Base-by-base conservation (phyloP, 1,140 invertebrate species). In the Colletes latitarsis region DNA sequence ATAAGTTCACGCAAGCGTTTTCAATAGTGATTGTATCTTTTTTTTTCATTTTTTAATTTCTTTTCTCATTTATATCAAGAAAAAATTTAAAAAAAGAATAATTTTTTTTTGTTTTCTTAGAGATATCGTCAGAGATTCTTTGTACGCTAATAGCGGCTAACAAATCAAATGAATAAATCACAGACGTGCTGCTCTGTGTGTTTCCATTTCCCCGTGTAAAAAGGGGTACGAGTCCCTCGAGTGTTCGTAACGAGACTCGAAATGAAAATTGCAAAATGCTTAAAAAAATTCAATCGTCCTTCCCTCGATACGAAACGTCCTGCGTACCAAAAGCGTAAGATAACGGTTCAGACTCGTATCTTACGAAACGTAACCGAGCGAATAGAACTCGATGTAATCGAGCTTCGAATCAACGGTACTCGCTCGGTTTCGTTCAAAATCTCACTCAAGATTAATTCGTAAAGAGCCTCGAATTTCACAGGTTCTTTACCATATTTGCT, bases 321-420 rank as follows among this genome's bases (percentile, higher is more conserved):
- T 80, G 77, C 77, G 60, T 78, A 78, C 63, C 30, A 30, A 78
- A 78, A 78, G 57, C 14, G 67, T 77, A 21, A 70, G 77, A 72
- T 14, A 72, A 78, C 60, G 14, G 64, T 63, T 55, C 43, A n/a
- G 53, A 64, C 55, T 64, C n/a, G 14, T 78, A 64, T 78, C 60
- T 55, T 63, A 78, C 75, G 60, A 64, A 60, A 41, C 30, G 14
- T 17, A 49, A 55, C 15, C 68, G 76, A 78, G 58, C 12, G 30
- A 53, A 55, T 41, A 64, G 46, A 73, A 64, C 49, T 64, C 58
- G 76, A 19, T 12, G 30, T 17, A 49, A 12, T 46, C 14, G 5
- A 63, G 64, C 41, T 64, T 78, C 9, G 43, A 78, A 63, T 66
- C 41, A 79, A 52, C n/a, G 77, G 41, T 79, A 73, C 46, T 73